Base-by-base conservation (phyloP, 2,888 invertebrate species). In the Yponomeuta evonymella region DNA sequence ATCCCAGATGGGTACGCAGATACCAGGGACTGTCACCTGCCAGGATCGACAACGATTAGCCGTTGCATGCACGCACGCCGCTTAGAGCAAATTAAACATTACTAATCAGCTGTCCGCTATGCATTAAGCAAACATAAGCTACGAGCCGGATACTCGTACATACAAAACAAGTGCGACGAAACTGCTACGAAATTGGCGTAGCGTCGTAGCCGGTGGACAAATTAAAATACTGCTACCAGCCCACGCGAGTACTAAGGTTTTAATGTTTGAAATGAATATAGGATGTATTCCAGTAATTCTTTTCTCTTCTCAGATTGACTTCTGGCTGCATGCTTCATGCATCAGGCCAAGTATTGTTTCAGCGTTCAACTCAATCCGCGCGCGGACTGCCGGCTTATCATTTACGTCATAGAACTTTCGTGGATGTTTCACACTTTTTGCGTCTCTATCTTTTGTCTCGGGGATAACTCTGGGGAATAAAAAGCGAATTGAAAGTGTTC, bases 391-490 rank as follows among this genome's bases (percentile, higher is more conserved):
- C 51, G 8, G 51, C 15, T 58, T 58, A 58, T 58, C 51, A 58
- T 58, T 15, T 15, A 15, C 51, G 51, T 58, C 15, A 15, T 5
- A 12, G 8, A 58, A 58, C 51, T 58, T 58, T 15, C 15, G 51
- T 15, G 15, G 51, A 15, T 15, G 15, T 58, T 58, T 12, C 51
- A 58, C 5, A 58, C 51, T 58, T 58, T 58, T 58, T 15, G 51
- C 51, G 51, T 58, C 51, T 58, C 51, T 58, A 58, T 58, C 51
- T 58, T 58, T 58, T 58, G 51, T 58, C 51, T 58, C 51, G 51
- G 51, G 51, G 12, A 58, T 58, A 58, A 58, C 6, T 58, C 51
- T 5, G 51, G 51, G 15, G 51, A 58, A 58, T 58, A 58, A 58
- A 58, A 58, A 58, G 51, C 51, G 51, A 15, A 58, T 58, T 58